A percentile compares a stretch with the other conserved stretches of the same genome.
Conservation (phyloP, 2,113 vertebrate genomes). For the Amblyopsis rosae region DNA sequence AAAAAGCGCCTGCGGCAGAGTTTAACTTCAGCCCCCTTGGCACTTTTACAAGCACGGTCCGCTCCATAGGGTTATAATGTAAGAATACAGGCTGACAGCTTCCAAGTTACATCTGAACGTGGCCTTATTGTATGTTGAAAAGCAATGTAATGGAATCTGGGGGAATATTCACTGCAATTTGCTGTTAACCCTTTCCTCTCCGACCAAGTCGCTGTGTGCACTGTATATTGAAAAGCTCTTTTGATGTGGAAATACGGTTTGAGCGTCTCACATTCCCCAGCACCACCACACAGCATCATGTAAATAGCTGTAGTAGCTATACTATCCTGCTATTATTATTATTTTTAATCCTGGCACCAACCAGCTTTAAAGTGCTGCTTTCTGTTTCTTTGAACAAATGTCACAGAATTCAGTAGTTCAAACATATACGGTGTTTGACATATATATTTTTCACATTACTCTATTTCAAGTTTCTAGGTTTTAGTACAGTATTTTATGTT, state of each 20-base stretch:
- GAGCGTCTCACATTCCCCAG: no score
- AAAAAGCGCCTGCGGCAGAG: no score
- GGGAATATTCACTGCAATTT: conserved; percentile 19
- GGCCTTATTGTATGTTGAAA: conserved; percentile 25
- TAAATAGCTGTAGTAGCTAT: not conserved
- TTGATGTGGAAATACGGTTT: conserved; percentile 16
- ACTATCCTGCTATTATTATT: conserved; percentile 13
- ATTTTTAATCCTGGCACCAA: conserved; percentile 29
- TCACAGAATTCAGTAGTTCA: conserved; percentile 22
- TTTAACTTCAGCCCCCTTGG: no score
- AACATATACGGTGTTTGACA: conserved; percentile 19
- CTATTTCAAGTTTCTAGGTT: conserved; percentile 1
- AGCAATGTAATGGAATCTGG: conserved; percentile 26
- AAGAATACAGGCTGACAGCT: no score
- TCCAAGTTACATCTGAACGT: not conserved
- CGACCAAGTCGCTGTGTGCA: conserved; percentile 5
- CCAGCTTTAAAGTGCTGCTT: not conserved
- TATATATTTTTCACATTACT: conserved; percentile 29
- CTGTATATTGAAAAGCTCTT: conserved; percentile 20
- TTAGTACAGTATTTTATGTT: conserved; percentile 22
- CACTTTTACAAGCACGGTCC: no score
- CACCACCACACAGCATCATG: no score
- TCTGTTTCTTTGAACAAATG: conserved; percentile 7
- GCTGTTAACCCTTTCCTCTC: not conserved
- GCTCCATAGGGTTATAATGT: no score